phyloP scores from a whole-genome alignment of 2,888 invertebrate genomes.

The Mellilla xanthometata region DNA sequence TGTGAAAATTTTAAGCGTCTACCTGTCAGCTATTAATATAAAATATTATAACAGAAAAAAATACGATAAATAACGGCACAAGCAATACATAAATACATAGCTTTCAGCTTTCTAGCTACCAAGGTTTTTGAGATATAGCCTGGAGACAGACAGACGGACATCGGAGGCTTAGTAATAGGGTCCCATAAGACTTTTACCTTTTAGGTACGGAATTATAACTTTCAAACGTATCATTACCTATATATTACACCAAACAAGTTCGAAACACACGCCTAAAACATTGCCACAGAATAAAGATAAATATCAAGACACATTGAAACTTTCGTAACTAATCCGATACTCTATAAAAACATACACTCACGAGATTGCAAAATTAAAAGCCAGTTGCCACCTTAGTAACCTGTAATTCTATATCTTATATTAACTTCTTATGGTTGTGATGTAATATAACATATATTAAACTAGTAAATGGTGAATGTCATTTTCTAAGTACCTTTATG shows the following conservation, averaged over 20 bases:
- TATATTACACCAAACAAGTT: not conserved
- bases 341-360: slow-evolving; percentile 5
- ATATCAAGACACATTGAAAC: not conserved
- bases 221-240: too few species aligned
- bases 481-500: not conserved
- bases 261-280: not conserved
- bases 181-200: too few species aligned
- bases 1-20: too few species aligned
- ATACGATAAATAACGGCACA: too few species aligned
- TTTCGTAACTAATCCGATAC: slow-evolving; percentile 3
- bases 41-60: too few species aligned
- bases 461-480: not conserved
- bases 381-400: slow-evolving; percentile 3
- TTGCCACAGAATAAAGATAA: not conserved
- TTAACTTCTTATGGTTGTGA: slow-evolving; percentile 3
- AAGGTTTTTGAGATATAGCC: too few species aligned
- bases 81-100: too few species aligned
- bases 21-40: too few species aligned
- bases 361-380: slow-evolving; percentile 10
- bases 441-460: slow-evolving; percentile 5
- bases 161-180: too few species aligned
- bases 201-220: too few species aligned
- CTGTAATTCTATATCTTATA: slow-evolving; percentile 3
- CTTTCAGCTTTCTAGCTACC: too few species aligned
- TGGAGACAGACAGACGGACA: too few species aligned